Percentiles rank a stretch among this genome's conserved stretches.
These are phyloP conservation scores for Cryptoprocta ferox DNA, from an alignment of 2,797 vertebrate genomes.

Conservation along the genomic window DNA sequence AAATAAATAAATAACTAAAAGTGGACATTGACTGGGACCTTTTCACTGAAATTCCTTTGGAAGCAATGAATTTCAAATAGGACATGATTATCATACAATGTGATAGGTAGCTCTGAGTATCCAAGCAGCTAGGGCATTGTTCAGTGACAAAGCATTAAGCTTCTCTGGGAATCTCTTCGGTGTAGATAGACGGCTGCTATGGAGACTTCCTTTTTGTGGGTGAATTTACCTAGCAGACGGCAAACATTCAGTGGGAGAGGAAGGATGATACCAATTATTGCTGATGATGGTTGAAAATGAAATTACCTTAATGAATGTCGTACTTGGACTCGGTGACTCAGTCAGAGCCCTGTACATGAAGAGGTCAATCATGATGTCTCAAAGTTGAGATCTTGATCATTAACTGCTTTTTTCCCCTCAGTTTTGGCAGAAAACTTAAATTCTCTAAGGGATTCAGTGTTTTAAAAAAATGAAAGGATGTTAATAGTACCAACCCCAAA, in stretches of 20 bases:
- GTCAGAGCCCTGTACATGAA: not conserved
- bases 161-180: not conserved
- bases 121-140: not conserved
- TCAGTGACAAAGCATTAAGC: not conserved
- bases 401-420: not conserved
- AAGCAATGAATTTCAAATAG: not conserved
- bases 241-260: not conserved
- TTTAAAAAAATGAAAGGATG: not conserved
- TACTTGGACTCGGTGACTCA: not conserved
- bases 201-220: not conserved
- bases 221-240: not conserved
- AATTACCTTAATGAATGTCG: conserved; percentile 28
- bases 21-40: not conserved
- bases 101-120: not conserved
- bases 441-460: not conserved
- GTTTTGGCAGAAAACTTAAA: conserved; percentile 31
- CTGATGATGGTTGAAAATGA: conserved; percentile 33
- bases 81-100: not conserved
- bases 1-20: not conserved
- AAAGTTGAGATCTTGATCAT: conserved; percentile 23
- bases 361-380: not conserved
- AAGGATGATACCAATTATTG: not conserved
- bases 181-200: not conserved
- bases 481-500: not conserved
- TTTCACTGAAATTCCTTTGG: conserved; percentile 1